A percentile compares a stretch with the other conserved stretches of the same genome.
These are phyloP conservation scores for Chelidonichthys spinosus DNA, from an alignment of 2,797 vertebrate genomes.

Conservation along the genomic window DNA sequence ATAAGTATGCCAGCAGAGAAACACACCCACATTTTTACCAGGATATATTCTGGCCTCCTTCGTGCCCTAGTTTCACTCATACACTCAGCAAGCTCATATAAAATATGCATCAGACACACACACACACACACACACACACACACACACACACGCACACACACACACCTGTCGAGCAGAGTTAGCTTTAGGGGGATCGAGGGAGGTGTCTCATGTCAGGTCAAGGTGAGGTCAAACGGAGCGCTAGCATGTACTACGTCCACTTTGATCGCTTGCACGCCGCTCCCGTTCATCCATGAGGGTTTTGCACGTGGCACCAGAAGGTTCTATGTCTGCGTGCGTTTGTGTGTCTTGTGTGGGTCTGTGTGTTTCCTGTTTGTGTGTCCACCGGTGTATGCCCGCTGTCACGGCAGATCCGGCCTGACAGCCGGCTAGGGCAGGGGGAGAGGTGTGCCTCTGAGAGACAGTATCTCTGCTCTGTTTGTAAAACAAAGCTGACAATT, in stretches of 20 bases:
- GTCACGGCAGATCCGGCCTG: constrained; percentile 63
- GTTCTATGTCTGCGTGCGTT: constrained; percentile 4
- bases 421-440: constrained; percentile 56
- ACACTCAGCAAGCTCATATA: constrained; percentile 61
- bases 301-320: background rate
- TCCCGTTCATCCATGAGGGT: constrained; percentile 20
- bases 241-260: background rate
- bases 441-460: constrained; percentile 65
- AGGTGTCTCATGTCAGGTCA: constrained; percentile 60
- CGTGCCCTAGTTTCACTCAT: constrained; percentile 71
- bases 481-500: constrained; percentile 75
- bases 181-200: constrained; percentile 29
- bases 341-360: constrained; percentile 4
- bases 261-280: background rate
- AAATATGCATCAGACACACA: constrained; percentile 71
- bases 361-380: background rate
- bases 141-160: constrained; percentile 34
- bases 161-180: constrained; percentile 62
- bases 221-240: constrained; percentile 57
- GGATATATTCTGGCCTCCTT: constrained; percentile 61
- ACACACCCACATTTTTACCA: constrained; percentile 55
- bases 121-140: constrained; percentile 12
- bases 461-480: constrained; percentile 63
- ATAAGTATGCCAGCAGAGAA: constrained; percentile 46
- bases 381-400: constrained; percentile 38